Base-by-base conservation (phyloP, 2,113 vertebrate genomes). In the Symphodus melops region DNA sequence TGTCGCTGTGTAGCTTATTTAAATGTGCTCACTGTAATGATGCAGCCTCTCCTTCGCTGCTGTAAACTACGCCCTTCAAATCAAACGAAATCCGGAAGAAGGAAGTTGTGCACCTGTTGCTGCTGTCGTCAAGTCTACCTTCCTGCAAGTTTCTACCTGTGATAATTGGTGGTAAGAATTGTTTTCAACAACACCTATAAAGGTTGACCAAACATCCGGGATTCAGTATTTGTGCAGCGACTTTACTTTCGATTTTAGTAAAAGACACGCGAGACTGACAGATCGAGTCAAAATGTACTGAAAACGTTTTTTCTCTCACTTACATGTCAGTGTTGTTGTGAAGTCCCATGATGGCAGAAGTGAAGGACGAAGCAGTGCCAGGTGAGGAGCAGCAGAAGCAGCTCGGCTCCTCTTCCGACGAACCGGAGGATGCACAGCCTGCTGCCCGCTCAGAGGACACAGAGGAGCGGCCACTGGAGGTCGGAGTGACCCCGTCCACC, bases 61-160 rank as follows among this genome's bases (percentile, higher is more conserved):
- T 48, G 23, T 14, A 21, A 55, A 33, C 28, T 5, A 72, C 82
- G 63, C 77, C 85, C 71, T 21, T 23, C 17, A 21, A 56, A 73
- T 23, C 6, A 60, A 41, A 55, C 21, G 2, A 19, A 13, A 39
- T 23, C 20, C 80, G 89, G 83, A 91, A 91, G 59, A 46, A 90
- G 90, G 90, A 91, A 92, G 90, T 87, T 0, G 0, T 51, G 10
- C 65, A 86, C 73, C 73, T 84, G 90, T 55, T 56, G 33, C 25
- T 53, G 6, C 8, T 16, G 0, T 16, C 11, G 33, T 3, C 37
- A 5, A 2, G 1, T 33, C 9, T 1, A 46, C 7, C 12, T 55
- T 21, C n/a, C 11, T 7, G 19, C 20, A n/a, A 19, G 9, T 13
- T 54, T 42, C 36, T 1, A 14, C 11, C 5, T 11, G 19, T 13